These are phyloP conservation scores for Piaya cayana DNA, from an alignment of 2,113 vertebrate species.

Conservation along the genomic window DNA sequence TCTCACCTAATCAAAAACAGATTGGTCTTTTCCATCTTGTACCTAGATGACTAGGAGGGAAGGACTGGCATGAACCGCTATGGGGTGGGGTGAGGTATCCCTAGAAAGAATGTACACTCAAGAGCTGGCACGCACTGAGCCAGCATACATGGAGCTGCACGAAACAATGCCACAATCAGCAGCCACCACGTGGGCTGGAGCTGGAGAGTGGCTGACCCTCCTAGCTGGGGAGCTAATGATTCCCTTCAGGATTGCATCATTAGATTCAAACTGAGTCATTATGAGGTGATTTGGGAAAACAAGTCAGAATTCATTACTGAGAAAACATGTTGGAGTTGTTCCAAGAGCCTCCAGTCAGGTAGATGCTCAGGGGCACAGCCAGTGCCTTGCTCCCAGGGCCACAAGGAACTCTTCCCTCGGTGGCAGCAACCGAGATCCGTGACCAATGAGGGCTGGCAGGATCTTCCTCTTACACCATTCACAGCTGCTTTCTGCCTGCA, in stretches of 20 bases:
- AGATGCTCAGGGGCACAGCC: neutral
- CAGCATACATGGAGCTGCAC: neutral
- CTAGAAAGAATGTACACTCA: constrained; percentile 29
- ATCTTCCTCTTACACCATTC: neutral
- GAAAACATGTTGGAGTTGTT: neutral
- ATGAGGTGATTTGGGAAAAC: constrained; percentile 57
- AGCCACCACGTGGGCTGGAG: constrained; percentile 26
- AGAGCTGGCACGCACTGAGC: neutral
- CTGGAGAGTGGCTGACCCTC: constrained; percentile 32
- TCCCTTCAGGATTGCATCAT: constrained; percentile 68
- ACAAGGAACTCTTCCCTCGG: neutral
- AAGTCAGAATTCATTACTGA: constrained; percentile 56
- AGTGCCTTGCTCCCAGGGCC: accelerated
- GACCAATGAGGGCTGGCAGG: neutral
- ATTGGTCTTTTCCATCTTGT: neutral
- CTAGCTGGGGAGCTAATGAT: constrained; percentile 45
- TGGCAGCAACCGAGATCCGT: neutral
- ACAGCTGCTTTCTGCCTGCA: neutral
- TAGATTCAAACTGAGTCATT: constrained; percentile 69
- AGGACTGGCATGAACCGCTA: neutral
- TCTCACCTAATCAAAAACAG: constrained; percentile 46
- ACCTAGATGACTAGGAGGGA: neutral
- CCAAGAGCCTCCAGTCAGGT: neutral
- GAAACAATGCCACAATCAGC: neutral
- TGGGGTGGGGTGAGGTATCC: constrained; percentile 36